Evolutionary conservation across 2,113 vertebrate species (phyloP).

Genomic region (Erythrolamprus reginae): DNA sequence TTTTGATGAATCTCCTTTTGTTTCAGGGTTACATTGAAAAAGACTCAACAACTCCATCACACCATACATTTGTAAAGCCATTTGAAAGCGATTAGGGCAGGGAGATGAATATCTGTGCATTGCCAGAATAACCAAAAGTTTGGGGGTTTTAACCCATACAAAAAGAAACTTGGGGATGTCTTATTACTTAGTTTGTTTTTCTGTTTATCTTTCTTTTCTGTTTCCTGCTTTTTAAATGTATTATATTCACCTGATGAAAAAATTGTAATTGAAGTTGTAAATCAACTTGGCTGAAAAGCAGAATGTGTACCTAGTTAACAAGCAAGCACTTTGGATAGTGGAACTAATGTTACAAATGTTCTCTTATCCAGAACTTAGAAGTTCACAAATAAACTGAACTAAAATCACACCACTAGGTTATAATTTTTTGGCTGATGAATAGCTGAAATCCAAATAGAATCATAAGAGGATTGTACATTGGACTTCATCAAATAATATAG

Average conservation of each 20-base stretch:
- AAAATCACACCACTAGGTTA: neutral
- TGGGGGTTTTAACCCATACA: neutral
- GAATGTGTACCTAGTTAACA: neutral
- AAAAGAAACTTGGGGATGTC: neutral
- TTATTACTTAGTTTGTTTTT: neutral
- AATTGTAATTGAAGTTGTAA: neutral
- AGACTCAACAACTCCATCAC: neutral
- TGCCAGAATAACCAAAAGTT: neutral
- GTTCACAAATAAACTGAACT: neutral
- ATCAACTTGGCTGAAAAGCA: neutral
- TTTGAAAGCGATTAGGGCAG: neutral
- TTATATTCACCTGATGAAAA: neutral
- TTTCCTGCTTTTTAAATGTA: neutral
- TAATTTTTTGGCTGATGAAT: neutral
- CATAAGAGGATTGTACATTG: neutral
- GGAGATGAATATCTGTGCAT: neutral
- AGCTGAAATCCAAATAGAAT: neutral
- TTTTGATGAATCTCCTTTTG: neutral
- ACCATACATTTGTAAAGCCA: neutral
- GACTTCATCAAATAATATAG: neutral
- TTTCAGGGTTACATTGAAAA: neutral
- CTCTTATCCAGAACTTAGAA: neutral
- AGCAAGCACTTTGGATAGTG: neutral
- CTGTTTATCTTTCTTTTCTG: neutral
- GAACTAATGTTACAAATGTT: neutral